A percentile compares a stretch with the other conserved stretches of the same genome.
phyloP scores from a whole-genome alignment of 2,797 vertebrate species.

The Enteromius viviparus region DNA sequence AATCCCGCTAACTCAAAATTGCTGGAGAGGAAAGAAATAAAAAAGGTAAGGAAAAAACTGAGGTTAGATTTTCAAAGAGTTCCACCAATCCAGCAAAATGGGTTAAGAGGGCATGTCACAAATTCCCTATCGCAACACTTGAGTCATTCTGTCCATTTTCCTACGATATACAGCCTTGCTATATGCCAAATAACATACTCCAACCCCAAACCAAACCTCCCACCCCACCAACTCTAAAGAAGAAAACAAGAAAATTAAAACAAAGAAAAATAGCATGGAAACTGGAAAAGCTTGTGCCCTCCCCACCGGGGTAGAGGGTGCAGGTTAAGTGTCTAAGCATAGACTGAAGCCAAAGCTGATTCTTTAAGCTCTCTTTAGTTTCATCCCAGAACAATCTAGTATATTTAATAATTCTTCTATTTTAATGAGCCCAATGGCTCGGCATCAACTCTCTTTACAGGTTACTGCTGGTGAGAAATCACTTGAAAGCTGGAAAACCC shows the following conservation, averaged over 20 bases:
- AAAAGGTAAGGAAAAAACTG: slow-evolving; percentile 58
- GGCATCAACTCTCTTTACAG: slow-evolving; percentile 10
- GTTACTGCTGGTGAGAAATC: slow-evolving; percentile 54
- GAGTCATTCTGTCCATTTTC: slow-evolving; percentile 12
- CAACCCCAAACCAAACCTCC: slow-evolving; percentile 36
- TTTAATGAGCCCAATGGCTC: not conserved
- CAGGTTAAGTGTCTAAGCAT: slow-evolving; percentile 41
- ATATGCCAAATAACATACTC: slow-evolving; percentile 15
- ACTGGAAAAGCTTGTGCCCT: slow-evolving; percentile 69
- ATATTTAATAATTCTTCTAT: slow-evolving; percentile 5
- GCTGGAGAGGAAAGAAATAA: slow-evolving; percentile 56
- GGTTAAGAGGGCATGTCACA: slow-evolving; percentile 61
- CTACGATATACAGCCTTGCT: slow-evolving; percentile 18
- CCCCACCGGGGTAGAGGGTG: slow-evolving; percentile 21
- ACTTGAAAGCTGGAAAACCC: slow-evolving; percentile 16
- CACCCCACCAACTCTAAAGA: slow-evolving; percentile 40
- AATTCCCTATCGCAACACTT: slow-evolving; percentile 17
- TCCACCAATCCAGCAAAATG: slow-evolving; percentile 70
- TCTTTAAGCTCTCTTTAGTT: slow-evolving; percentile 56
- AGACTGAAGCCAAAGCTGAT: slow-evolving; percentile 70
- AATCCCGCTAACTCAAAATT: slow-evolving; percentile 62
- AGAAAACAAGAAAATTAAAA: slow-evolving; percentile 71
- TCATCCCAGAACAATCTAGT: slow-evolving; percentile 19
- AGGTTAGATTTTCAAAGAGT: slow-evolving; percentile 68
- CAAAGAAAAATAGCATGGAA: slow-evolving; percentile 71